These are phyloP conservation scores for Philopotamus ludificatus DNA, from an alignment of 1,140 invertebrate genomes.

Conservation along the genomic window DNA sequence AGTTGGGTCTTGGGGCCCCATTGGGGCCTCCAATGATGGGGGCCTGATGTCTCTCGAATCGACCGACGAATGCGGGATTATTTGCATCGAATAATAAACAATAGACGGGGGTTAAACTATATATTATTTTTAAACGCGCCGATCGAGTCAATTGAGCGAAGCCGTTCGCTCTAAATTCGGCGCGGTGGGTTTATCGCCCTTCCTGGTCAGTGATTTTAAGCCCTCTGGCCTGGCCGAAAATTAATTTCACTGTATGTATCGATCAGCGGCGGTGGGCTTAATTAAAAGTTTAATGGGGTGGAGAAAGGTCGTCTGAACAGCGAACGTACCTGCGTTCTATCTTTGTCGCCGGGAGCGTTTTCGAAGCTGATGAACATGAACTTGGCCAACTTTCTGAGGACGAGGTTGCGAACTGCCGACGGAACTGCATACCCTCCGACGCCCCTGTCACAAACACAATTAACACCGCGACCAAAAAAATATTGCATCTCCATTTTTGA, in stretches of 20 bases:
- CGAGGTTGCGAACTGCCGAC: conserved; percentile 64
- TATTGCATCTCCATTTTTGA: no score
- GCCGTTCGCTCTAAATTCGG: no score
- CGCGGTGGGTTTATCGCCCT: no score
- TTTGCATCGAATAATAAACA: no score
- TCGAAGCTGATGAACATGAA: conserved; percentile 66
- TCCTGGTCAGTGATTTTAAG: not conserved
- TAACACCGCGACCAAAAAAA: no score
- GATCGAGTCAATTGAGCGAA: no score
- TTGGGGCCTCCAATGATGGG: no score
- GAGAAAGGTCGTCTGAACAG: conserved; percentile 6
- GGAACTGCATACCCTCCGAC: conserved; percentile 76
- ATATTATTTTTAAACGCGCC: no score
- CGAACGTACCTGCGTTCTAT: conserved; percentile 48
- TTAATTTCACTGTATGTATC: conserved; percentile 1
- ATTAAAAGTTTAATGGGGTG: conserved; percentile 18
- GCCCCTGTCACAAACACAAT: conserved; percentile 70
- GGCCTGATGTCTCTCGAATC: no score
- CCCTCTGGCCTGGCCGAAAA: not conserved
- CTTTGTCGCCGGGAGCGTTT: conserved; percentile 42
- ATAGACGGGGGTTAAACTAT: no score
- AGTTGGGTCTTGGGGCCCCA: no score
- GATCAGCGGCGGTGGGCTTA: not conserved
- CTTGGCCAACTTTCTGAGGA: conserved; percentile 64
- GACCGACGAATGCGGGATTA: no score